Base-by-base conservation (phyloP, 2,888 invertebrate genomes). In the Tryphoninae sp. region DNA sequence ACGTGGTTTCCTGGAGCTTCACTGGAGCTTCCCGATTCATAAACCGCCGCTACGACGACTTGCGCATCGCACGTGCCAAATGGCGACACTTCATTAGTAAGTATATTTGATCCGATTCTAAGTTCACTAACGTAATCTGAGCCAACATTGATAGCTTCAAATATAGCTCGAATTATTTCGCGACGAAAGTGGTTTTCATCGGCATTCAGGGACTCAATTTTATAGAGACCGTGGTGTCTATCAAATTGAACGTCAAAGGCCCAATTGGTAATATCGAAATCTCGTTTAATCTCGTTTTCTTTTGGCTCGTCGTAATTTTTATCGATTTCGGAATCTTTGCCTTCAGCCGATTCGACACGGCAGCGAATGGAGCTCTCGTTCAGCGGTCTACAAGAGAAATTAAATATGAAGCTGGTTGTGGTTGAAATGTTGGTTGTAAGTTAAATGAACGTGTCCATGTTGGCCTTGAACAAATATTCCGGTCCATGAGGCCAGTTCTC, bases 401-500 rank as follows among this genome's bases (percentile, higher is more conserved):
- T 13, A 13, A 45, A 0, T 2, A 0, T 3, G 45, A 45, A 1
- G 7, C 7, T 4, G 22, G 1, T 2, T 2, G 1, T 9, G 8
- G n/a, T 19, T 8, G 55, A 9, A 13, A 19, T 19, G 19, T 19
- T 19, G 0, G 19, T 55, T 55, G 4, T 55, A 16, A 55, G n/a
- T 8, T 9, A 1, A 8, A 19, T 8, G 9, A 0, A 8, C 1
- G 7, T 19, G 8, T 19, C 16, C 9, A 55, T 19, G 4, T 55
- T 22, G 19, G 9, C 55, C 0, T 55, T 67, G 45, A 75, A 75
- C 13, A 75, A 42, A 19, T 75, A 59, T 23, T 75, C 75, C 13
- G 75, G 75, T 67, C 75, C 75, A 42, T 75, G 58, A 40, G 58
- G 67, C 75, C 74, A 74, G 9, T 62, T 16, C 11, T 33, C 61